Base-by-base conservation (phyloP, 2,797 vertebrate genomes). In the Aeoliscus strigatus region DNA sequence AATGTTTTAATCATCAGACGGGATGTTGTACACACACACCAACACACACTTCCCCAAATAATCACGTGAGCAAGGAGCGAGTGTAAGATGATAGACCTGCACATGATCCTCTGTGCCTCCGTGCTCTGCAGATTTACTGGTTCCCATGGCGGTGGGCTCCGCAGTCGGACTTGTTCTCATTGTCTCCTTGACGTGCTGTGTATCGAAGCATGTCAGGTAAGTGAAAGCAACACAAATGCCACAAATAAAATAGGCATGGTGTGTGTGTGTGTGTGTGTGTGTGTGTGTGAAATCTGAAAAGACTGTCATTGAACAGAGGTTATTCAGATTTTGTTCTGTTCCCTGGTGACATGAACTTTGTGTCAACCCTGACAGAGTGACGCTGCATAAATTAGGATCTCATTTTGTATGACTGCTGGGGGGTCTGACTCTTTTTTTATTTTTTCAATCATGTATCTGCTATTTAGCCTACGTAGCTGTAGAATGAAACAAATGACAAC, bases 191-290 rank as follows among this genome's bases (percentile, higher is more conserved):
- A 61, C 79, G 2, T 72, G 82, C 41, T 94, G 85, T 70, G 64
- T 93, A 27, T 74, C 91, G 26, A 85, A 79, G 54, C 88, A 73
- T 51, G 90, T 77, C 70, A 86, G 92, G 94, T 97, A 77, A 86
- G 87, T 52, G 9, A 51, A n/a, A 8, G 1, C 1, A 28, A 43
- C 6, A 26, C 18, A 13, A 14, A 30, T n/a, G n/a, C n/a, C n/a
- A n/a, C n/a, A n/a, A n/a, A n/a, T n/a, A n/a, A n/a, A n/a, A n/a
- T n/a, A n/a, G n/a, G n/a, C n/a, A n/a, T n/a, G n/a, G n/a, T n/a
- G n/a, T n/a, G n/a, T n/a, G n/a, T n/a, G n/a, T n/a, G n/a, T n/a
- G n/a, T n/a, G n/a, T n/a, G n/a, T n/a, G n/a, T n/a, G n/a, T n/a
- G n/a, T n/a, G n/a, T n/a, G n/a, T n/a, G n/a, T n/a, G n/a, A n/a